These are phyloP conservation scores for Brenthis daphne DNA, from an alignment of 2,888 invertebrate species.

Conservation along the genomic window DNA sequence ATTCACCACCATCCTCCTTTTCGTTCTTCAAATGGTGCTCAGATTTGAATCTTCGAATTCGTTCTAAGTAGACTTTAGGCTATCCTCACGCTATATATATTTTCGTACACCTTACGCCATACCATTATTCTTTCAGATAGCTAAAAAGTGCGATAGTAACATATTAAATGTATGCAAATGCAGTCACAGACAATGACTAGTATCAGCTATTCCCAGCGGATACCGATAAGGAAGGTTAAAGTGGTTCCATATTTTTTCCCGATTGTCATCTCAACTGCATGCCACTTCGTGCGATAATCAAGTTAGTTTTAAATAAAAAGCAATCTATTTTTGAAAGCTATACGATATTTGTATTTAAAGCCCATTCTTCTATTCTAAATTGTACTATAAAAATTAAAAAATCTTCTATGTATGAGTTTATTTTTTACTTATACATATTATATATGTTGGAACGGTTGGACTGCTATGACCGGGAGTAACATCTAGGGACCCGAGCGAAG, in stretches of 20 bases:
- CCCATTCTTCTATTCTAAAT: no score
- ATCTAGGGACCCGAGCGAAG: no score
- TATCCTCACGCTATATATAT: not conserved
- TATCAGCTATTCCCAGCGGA: conserved; percentile 13
- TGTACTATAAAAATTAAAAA: no score
- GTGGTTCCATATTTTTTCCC: conserved; percentile 24
- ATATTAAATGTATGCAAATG: conserved; percentile 15
- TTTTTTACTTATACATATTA: no score
- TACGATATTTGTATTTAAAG: not conserved
- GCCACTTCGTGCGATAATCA: conserved; percentile 19
- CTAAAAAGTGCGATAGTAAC: not conserved
- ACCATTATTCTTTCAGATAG: not conserved
- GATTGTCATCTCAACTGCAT: conserved; percentile 16
- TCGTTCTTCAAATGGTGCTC: no score
- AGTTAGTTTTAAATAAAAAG: conserved; percentile 20
- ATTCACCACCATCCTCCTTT: no score
- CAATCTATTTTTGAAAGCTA: conserved; percentile 10
- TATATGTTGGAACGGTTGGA: no score
- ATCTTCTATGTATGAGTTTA: no score
- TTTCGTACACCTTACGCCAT: not conserved
- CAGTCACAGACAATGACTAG: conserved; percentile 20
- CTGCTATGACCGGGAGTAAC: no score
- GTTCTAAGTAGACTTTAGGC: no score
- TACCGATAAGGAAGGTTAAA: conserved; percentile 17
- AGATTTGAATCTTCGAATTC: no score